phyloP scores from a whole-genome alignment of 2,113 vertebrate species.

The Hippocampus guttulatus region DNA sequence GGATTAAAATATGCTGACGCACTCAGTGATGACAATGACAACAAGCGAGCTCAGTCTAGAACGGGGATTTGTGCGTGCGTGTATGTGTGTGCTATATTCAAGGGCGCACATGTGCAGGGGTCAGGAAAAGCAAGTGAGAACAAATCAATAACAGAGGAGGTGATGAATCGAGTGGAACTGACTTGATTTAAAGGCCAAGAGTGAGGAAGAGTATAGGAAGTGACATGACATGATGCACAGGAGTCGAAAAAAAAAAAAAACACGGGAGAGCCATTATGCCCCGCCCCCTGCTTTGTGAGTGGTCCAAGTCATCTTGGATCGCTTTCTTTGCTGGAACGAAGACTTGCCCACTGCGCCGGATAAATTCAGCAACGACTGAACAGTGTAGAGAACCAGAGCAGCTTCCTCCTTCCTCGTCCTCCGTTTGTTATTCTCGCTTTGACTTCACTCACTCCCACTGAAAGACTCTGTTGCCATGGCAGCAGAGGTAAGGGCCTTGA shows the following conservation, averaged over 20 bases:
- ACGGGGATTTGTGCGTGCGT: neutral
- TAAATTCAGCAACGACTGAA: neutral
- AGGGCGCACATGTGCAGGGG: too few relatives aligned
- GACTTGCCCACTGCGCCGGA: too few relatives aligned
- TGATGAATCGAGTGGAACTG: neutral
- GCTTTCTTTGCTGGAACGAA: too few relatives aligned
- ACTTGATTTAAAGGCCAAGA: conserved; percentile 13
- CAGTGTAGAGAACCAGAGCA: neutral
- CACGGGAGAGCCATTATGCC: neutral
- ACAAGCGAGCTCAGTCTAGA: too few relatives aligned
- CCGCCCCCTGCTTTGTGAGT: conserved; percentile 1
- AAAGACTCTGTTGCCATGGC: conserved; percentile 53
- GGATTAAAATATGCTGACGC: neutral
- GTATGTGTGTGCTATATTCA: neutral
- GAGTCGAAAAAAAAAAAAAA: too few relatives aligned
- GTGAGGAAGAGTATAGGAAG: neutral
- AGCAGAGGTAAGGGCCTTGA: conserved; percentile 42
- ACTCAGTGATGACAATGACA: neutral
- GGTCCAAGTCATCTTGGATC: neutral
- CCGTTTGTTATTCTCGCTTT: conserved; percentile 19
- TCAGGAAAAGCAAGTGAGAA: conserved; percentile 10
- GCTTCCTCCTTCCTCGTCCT: conserved; percentile 19
- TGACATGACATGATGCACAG: too few relatives aligned
- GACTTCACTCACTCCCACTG: conserved; percentile 10
- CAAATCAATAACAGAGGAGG: neutral